phyloP scores from a whole-genome alignment of 2,113 vertebrate species.

The Anoplopoma fimbria region DNA sequence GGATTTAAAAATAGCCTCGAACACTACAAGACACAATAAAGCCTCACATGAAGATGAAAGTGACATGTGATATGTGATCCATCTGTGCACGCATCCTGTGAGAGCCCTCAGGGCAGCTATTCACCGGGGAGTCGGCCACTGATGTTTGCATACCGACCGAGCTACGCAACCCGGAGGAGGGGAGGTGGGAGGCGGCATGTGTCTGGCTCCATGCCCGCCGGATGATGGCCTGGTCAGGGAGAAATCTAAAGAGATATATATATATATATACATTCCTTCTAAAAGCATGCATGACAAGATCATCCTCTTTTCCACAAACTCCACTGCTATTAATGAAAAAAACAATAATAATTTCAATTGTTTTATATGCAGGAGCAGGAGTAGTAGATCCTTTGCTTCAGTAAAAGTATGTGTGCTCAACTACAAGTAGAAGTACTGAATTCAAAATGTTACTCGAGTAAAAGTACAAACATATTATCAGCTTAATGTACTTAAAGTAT shows the following conservation, averaged over 20 bases:
- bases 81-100: conserved; percentile 27
- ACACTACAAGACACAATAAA: no score
- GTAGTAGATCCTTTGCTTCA: no score
- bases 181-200: conserved; percentile 54
- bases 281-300: background rate
- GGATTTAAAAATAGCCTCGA: background rate
- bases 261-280: background rate
- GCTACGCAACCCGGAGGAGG: conserved; percentile 64
- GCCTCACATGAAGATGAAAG: background rate
- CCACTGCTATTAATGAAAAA: no score
- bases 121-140: conserved; percentile 54
- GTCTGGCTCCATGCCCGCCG: conserved; percentile 22
- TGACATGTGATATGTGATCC: background rate
- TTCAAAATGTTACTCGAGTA: no score
- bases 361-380: no score
- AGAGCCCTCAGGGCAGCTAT: conserved; percentile 52
- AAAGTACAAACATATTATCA: no score
- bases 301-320: background rate
- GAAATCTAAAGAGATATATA: background rate
- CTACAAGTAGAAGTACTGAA: no score
- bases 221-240: conserved; percentile 7
- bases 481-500: no score
- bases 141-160: conserved; percentile 69
- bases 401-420: no score
- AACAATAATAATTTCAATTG: no score